These are phyloP conservation scores for Steinernema carpocapsae DNA, from an alignment of 2,888 invertebrate genomes.

Conservation along the genomic window DNA sequence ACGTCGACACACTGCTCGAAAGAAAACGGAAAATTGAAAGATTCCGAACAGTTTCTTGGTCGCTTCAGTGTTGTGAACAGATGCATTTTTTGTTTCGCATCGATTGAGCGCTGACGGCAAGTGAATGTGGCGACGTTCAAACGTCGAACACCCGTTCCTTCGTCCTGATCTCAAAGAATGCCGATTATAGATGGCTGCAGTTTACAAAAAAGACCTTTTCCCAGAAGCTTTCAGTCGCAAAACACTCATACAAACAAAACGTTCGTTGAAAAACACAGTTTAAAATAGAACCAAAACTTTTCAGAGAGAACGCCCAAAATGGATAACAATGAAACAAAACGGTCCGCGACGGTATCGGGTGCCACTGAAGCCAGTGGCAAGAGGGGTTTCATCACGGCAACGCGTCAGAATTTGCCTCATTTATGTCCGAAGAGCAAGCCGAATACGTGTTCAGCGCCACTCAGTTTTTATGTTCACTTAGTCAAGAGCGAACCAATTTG, in stretches of 20 bases:
- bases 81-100: constrained; percentile 35
- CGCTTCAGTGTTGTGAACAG: constrained; percentile 33
- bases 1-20: background rate
- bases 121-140: constrained; percentile 34
- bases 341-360: no score
- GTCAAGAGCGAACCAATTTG: constrained; percentile 2
- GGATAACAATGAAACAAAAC: no score
- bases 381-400: background rate
- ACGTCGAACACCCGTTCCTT: constrained; percentile 25
- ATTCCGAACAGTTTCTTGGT: constrained; percentile 31
- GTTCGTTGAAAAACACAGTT: no score
- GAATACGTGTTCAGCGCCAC: constrained; percentile 5
- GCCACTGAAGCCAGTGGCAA: no score
- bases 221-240: no score
- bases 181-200: background rate
- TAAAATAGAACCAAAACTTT: no score
- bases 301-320: no score
- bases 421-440: background rate
- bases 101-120: constrained; percentile 34
- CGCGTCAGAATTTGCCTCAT: background rate
- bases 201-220: background rate
- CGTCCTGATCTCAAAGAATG: constrained; percentile 2
- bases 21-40: background rate
- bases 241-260: no score
- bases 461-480: background rate